Evolutionary conservation across 2,113 vertebrate genomes (phyloP).

Genomic region (Tor tambroides): DNA sequence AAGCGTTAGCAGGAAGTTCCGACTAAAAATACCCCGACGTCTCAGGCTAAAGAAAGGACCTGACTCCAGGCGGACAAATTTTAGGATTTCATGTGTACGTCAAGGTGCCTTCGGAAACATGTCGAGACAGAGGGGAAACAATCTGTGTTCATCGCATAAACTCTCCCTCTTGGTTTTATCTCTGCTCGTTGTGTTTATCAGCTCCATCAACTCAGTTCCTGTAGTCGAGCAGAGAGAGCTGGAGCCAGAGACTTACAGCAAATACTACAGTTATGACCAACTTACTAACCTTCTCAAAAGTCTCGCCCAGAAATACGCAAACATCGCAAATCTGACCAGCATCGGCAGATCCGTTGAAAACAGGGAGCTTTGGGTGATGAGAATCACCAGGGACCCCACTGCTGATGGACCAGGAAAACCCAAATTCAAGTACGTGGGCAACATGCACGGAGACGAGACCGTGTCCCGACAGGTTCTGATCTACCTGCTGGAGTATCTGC

Average conservation of each 20-base stretch:
- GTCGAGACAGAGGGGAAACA: constrained; percentile 48
- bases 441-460: constrained; percentile 98
- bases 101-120: constrained; percentile 59
- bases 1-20: constrained; percentile 68
- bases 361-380: constrained; percentile 90
- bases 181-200: constrained; percentile 52
- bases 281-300: constrained; percentile 76
- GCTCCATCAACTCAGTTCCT: constrained; percentile 31
- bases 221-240: constrained; percentile 60
- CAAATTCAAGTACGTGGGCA: constrained; percentile 93
- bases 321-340: constrained; percentile 85
- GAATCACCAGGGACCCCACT: constrained; percentile 76
- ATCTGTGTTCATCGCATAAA: constrained; percentile 33
- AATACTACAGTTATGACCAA: constrained; percentile 83
- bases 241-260: constrained; percentile 72
- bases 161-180: constrained; percentile 56
- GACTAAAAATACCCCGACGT: constrained; percentile 49
- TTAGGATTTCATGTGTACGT: constrained; percentile 55
- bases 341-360: constrained; percentile 83
- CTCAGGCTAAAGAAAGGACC: constrained; percentile 39
- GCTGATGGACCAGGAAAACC: constrained; percentile 81
- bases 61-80: neutral
- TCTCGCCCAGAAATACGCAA: constrained; percentile 74
- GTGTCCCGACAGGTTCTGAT: constrained; percentile 91
- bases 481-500: constrained; percentile 85